Evolutionary conservation across 2,797 vertebrate species (phyloP).

Genomic region (Avahi laniger): DNA sequence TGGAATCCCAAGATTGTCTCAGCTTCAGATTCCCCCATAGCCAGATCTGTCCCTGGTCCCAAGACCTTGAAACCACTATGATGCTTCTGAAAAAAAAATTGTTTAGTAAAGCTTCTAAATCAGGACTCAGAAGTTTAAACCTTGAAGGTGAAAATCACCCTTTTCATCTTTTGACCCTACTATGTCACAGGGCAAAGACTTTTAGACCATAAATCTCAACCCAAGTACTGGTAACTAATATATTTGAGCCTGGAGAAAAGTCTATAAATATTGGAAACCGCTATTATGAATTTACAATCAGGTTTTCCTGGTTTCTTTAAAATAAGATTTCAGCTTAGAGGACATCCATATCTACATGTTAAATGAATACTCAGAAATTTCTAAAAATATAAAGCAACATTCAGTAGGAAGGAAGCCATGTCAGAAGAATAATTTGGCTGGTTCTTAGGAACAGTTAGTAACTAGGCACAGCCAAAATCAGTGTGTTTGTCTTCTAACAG

Average conservation of each 20-base stretch:
- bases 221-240: neutral
- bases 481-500: slow-evolving; percentile 71
- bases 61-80: neutral
- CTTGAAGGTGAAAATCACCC: neutral
- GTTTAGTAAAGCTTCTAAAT: neutral
- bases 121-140: neutral
- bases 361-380: slow-evolving; percentile 33
- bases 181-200: neutral
- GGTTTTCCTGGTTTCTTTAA: slow-evolving; percentile 43
- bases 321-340: slow-evolving; percentile 6
- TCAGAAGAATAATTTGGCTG: slow-evolving; percentile 66
- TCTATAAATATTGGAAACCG: neutral
- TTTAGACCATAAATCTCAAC: neutral
- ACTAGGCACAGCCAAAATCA: slow-evolving; percentile 51
- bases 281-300: neutral
- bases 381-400: slow-evolving; percentile 65
- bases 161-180: neutral
- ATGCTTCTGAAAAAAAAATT: neutral
- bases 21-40: neutral
- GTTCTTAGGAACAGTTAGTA: slow-evolving; percentile 71
- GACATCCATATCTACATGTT: neutral
- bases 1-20: neutral
- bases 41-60: neutral
- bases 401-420: slow-evolving; percentile 51
- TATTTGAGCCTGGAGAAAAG: neutral